Evolutionary conservation across 2,888 invertebrate species (phyloP).

Genomic region (Tridacna crocea): DNA sequence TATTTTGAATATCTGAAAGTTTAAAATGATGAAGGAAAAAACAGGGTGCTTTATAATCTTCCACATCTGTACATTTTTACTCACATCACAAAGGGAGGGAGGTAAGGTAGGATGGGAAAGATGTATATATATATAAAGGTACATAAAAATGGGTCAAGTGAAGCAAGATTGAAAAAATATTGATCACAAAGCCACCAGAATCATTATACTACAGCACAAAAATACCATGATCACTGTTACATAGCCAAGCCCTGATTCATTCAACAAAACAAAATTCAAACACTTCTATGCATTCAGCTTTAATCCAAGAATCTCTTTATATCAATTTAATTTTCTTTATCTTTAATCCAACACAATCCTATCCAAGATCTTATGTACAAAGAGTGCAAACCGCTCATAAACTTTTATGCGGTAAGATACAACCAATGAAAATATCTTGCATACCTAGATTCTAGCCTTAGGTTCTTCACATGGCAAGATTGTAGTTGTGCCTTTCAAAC

Average conservation of each 20-base stretch:
- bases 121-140: background rate
- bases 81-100: background rate
- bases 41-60: background rate
- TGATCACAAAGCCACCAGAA: background rate
- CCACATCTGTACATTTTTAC: background rate
- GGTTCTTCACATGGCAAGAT: too few relatives aligned
- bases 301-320: too few relatives aligned
- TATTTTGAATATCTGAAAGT: background rate
- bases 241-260: slow-evolving; percentile 2
- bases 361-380: too few relatives aligned
- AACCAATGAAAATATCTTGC: too few relatives aligned
- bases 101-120: slow-evolving; percentile 5
- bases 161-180: background rate
- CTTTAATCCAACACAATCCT: too few relatives aligned
- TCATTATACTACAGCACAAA: background rate
- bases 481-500: too few relatives aligned
- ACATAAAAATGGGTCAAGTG: background rate
- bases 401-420: too few relatives aligned
- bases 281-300: too few relatives aligned
- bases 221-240: background rate
- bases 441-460: too few relatives aligned
- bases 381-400: too few relatives aligned
- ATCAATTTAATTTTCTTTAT: too few relatives aligned
- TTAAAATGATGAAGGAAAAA: slow-evolving; percentile 5
- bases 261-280: background rate